These are phyloP conservation scores for Grallaria varia DNA, from an alignment of 2,113 vertebrate species.

Conservation along the genomic window DNA sequence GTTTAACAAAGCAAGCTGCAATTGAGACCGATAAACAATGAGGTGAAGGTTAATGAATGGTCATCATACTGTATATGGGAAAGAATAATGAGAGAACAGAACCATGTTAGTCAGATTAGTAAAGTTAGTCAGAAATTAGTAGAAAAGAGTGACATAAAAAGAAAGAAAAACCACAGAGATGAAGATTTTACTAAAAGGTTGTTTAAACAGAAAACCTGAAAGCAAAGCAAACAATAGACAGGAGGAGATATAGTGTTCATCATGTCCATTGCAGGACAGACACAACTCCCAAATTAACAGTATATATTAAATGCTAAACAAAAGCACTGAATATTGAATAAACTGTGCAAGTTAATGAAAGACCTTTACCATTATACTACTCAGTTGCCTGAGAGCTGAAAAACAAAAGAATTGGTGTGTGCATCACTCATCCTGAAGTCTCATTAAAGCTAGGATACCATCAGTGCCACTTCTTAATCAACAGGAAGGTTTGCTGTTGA, in stretches of 20 bases:
- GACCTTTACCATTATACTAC: background rate
- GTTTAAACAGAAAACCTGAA: background rate
- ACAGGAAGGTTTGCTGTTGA: slow-evolving; percentile 22
- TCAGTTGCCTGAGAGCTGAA: background rate
- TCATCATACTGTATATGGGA: background rate
- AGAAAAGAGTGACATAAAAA: background rate
- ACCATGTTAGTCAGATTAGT: background rate
- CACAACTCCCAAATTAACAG: background rate
- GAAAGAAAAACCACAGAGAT: background rate
- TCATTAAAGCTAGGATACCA: slow-evolving; percentile 44
- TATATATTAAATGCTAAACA: background rate
- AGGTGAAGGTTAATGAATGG: background rate
- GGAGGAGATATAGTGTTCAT: background rate
- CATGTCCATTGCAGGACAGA: background rate
- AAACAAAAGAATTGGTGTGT: slow-evolving; percentile 11
- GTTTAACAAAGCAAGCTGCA: background rate
- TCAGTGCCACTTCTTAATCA: slow-evolving; percentile 6
- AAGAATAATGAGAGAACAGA: background rate
- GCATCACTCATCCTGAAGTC: slow-evolving; percentile 43
- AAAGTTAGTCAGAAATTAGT: background rate
- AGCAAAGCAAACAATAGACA: background rate
- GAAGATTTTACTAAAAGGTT: background rate
- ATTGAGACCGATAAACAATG: background rate
- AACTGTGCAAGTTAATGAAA: background rate
- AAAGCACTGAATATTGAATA: background rate